Conservation (phyloP, 2,113 vertebrate genomes). For the Gracilinanus agilis region DNA sequence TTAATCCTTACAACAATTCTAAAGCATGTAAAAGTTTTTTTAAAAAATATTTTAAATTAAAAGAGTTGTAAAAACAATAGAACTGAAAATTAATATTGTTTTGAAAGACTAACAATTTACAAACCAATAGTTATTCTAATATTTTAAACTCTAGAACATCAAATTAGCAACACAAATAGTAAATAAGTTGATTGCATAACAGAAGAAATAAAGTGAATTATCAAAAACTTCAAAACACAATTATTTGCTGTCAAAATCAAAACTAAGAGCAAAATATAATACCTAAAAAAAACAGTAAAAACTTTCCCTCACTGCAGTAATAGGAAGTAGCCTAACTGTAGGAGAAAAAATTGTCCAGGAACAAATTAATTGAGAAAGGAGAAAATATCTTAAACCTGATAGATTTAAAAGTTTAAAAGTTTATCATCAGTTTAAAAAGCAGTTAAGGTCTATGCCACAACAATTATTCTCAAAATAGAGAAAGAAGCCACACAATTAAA, state of each 20-base stretch:
- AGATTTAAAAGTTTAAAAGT: neutral
- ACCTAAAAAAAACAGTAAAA: no score
- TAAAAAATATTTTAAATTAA: neutral
- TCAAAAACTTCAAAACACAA: neutral
- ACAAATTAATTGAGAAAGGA: neutral
- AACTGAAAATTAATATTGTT: neutral
- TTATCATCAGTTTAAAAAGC: neutral
- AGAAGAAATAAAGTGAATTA: neutral
- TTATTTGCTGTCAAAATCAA: neutral
- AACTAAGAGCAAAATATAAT: neutral
- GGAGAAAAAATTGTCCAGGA: neutral
- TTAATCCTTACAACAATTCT: neutral
- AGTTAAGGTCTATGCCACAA: neutral
- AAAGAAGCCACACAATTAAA: neutral
- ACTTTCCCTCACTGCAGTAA: no score
- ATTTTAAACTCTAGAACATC: neutral
- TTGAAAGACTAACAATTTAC: neutral
- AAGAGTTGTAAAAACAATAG: neutral
- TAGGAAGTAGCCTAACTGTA: neutral
- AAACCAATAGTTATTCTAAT: neutral
- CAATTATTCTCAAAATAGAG: neutral
- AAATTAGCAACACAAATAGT: neutral
- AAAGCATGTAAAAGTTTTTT: neutral
- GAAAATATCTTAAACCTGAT: neutral
- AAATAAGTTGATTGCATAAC: neutral